Conservation (phyloP, 2,113 vertebrate species). For the Nycticorax nycticorax region DNA sequence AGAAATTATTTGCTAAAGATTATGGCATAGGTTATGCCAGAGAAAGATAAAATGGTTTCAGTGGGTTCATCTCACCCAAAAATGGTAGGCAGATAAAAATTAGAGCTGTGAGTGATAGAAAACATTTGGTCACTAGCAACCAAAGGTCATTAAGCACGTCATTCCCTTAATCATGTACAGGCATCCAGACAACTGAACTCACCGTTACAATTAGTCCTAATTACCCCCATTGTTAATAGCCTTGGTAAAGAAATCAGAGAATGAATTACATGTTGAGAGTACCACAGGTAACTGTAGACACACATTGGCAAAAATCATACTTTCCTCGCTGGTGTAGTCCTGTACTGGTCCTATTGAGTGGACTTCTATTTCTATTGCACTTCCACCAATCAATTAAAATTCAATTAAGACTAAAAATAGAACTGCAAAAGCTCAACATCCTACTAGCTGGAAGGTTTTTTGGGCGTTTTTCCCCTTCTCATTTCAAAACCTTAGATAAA, state of each 20-base stretch:
- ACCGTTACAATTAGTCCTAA: not conserved
- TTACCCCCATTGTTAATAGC: not conserved
- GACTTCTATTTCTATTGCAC: not conserved
- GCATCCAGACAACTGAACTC: not conserved
- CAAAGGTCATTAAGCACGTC: not conserved
- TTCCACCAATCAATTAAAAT: constrained; percentile 16
- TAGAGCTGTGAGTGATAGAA: not conserved
- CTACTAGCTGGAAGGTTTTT: not conserved
- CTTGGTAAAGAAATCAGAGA: not conserved
- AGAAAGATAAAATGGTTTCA: not conserved
- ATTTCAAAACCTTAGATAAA: constrained; percentile 15
- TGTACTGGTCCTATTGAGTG: not conserved
- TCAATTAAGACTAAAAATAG: constrained; percentile 47
- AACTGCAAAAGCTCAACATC: not conserved
- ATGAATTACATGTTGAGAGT: not conserved
- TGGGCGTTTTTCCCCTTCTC: not conserved
- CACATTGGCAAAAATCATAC: not conserved
- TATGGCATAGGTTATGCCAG: not conserved
- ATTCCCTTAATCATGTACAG: not conserved
- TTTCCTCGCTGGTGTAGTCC: not conserved
- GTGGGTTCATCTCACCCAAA: not conserved
- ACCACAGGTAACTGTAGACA: not conserved
- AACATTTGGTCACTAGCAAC: not conserved
- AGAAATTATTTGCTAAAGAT: not conserved
- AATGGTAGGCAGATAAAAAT: not conserved